Evolutionary conservation across 1,140 invertebrate genomes (phyloP).

Genomic region (Potamilus streckersoni): DNA sequence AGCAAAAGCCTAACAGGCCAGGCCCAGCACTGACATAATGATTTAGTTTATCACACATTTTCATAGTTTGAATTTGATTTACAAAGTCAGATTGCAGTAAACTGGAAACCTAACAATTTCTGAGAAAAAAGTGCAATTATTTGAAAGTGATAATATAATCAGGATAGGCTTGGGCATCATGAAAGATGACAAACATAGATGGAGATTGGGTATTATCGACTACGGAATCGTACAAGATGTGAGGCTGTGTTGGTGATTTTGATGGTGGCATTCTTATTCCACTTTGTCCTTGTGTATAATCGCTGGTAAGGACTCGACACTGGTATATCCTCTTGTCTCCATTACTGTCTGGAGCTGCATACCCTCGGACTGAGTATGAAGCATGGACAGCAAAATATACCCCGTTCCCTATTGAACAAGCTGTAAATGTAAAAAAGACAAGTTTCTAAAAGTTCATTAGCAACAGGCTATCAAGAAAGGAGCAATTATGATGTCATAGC

Average conservation of each 20-base stretch:
- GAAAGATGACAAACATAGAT: constrained; percentile 23
- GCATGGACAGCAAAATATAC: constrained; percentile 46
- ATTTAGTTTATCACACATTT: no score
- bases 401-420: constrained; percentile 27
- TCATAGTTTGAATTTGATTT: no score
- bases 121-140: not conserved
- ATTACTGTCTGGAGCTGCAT: constrained; percentile 29
- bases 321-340: constrained; percentile 30
- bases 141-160: constrained; percentile 22
- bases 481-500: no score
- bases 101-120: no score
- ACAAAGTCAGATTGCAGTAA: no score
- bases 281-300: constrained; percentile 7
- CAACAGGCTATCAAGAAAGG: no score
- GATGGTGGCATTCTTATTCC: constrained; percentile 5
- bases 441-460: no score
- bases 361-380: constrained; percentile 32
- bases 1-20: no score
- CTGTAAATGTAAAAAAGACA: no score
- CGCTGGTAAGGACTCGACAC: constrained; percentile 28
- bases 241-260: constrained; percentile 6
- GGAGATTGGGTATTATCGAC: constrained; percentile 3
- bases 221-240: constrained; percentile 24
- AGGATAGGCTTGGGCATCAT: constrained; percentile 28
- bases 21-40: no score